Conservation (phyloP, 2,113 vertebrate genomes). For the Podarcis muralis region DNA sequence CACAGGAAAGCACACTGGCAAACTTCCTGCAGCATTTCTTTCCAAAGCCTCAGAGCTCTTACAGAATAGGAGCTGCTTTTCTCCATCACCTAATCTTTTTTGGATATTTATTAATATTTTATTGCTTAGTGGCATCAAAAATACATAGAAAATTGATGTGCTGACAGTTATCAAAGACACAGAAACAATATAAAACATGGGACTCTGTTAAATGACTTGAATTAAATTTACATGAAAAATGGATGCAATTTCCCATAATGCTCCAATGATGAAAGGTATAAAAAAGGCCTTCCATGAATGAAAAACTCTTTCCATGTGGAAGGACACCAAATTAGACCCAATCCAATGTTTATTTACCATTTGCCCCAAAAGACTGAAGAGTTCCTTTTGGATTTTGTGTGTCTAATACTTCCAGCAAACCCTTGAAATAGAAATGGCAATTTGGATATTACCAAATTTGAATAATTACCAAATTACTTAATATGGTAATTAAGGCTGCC, state of each 20-base stretch:
- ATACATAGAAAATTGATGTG: neutral
- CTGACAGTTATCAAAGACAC: neutral
- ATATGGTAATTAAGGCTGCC: no score
- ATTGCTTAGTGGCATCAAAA: neutral
- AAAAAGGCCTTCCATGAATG: neutral
- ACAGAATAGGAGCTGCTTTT: neutral
- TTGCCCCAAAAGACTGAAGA: neutral
- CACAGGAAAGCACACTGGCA: neutral
- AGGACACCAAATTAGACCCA: neutral
- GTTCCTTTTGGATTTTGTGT: neutral
- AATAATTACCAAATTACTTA: no score
- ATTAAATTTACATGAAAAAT: neutral
- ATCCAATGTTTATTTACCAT: neutral
- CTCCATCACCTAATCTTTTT: neutral
- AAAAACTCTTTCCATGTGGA: neutral
- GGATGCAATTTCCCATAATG: neutral
- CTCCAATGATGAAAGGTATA: neutral
- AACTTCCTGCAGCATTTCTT: neutral
- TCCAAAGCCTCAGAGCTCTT: neutral
- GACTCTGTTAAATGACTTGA: neutral
- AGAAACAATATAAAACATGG: neutral
- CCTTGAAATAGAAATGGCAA: neutral
- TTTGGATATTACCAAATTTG: neutral
- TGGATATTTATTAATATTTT: neutral
- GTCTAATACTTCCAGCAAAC: neutral